Conservation (phyloP, 2,888 invertebrate species). For the Malacosoma neustria region DNA sequence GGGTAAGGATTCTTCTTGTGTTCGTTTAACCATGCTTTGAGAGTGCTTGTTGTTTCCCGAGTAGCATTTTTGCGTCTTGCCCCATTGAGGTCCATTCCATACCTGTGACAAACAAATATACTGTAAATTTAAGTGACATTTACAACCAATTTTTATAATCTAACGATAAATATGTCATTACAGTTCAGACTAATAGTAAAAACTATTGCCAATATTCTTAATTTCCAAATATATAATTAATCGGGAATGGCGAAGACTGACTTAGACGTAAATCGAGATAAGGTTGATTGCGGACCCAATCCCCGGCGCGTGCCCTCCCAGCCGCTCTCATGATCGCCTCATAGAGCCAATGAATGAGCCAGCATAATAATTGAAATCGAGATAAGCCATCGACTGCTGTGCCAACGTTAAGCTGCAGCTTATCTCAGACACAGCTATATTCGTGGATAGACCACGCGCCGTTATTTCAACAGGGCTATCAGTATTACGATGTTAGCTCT, state of each 20-base stretch:
- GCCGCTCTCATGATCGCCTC: constrained; percentile 33
- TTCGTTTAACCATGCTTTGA: constrained; percentile 98
- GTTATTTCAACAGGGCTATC: constrained; percentile 50
- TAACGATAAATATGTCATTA: too few species aligned
- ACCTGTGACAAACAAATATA: constrained; percentile 80
- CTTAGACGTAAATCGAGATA: constrained; percentile 63
- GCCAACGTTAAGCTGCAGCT: constrained; percentile 59
- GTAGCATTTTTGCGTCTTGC: constrained; percentile 98
- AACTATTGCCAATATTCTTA: constrained; percentile 2
- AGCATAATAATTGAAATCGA: constrained; percentile 71
- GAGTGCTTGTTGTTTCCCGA: constrained; percentile 96
- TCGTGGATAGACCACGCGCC: constrained; percentile 51
- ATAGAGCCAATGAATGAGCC: constrained; percentile 59
- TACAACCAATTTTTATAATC: too few species aligned
- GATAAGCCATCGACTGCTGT: constrained; percentile 67
- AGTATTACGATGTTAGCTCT: constrained; percentile 44
- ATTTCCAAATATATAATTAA: constrained; percentile 36
- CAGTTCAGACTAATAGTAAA: too few species aligned
- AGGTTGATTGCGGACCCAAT: constrained; percentile 50
- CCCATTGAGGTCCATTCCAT: constrained; percentile 96
- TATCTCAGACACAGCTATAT: constrained; percentile 57
- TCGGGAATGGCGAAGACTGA: constrained; percentile 49
- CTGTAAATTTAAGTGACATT: too few species aligned
- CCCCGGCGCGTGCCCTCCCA: constrained; percentile 36
- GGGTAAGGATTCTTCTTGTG: constrained; percentile 99